Percentiles rank a stretch among this genome's conserved stretches.
These are phyloP conservation scores for Galaxea fascicularis DNA, from an alignment of 92 coral and sea anemone genomes.

Conservation along the genomic window DNA sequence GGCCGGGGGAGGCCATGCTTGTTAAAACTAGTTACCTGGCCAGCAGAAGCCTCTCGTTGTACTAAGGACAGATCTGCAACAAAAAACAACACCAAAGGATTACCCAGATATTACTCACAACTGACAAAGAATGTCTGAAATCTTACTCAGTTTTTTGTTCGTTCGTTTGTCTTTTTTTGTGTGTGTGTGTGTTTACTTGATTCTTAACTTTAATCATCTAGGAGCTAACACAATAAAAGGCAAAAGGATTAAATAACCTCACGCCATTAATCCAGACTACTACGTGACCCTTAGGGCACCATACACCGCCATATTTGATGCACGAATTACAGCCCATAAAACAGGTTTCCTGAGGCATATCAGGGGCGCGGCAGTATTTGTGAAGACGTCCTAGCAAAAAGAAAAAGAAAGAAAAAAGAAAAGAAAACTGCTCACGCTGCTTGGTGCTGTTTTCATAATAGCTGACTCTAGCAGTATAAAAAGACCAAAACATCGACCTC, in stretches of 20 bases:
- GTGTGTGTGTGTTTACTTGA: background rate
- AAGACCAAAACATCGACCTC: background rate
- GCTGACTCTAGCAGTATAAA: background rate
- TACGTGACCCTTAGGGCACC: conserved; percentile 97
- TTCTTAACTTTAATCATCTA: background rate
- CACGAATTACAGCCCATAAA: conserved; percentile 78
- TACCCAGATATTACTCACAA: background rate
- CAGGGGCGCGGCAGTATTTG: conserved; percentile 82
- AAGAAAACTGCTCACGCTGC: background rate
- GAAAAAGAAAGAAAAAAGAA: background rate
- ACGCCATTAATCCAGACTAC: conserved; percentile 97
- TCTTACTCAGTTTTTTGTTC: background rate
- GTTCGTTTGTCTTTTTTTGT: no score
- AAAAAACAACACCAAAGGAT: background rate
- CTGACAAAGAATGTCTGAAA: background rate
- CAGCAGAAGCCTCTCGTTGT: conserved; percentile 93
- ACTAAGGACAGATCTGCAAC: conserved; percentile 77
- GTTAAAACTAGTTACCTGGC: conserved; percentile 65
- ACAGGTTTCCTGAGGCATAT: conserved; percentile 92
- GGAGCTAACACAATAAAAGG: no score
- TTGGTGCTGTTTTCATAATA: background rate
- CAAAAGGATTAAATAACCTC: no score
- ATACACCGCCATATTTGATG: conserved; percentile 83
- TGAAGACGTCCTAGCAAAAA: conserved; percentile 80
- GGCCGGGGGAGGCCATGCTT: background rate